Base-by-base conservation (phyloP, 2,888 invertebrate species). In the Cheiracanthium punctorium region DNA sequence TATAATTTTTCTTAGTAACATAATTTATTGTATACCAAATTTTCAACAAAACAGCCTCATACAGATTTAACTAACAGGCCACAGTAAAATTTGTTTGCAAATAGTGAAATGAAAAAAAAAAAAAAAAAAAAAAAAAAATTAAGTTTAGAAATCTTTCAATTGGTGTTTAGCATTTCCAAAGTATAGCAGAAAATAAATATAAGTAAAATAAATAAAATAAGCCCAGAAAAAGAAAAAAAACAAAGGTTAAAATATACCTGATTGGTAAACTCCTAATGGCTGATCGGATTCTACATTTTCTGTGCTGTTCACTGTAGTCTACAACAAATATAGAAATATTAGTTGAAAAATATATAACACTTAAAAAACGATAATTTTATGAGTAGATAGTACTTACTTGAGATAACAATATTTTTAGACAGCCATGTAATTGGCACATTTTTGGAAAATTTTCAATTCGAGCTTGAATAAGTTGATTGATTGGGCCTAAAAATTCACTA, bases 341-440 rank as follows among this genome's bases (percentile, higher is more conserved):
- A 30, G 4, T n/a, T n/a, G n/a, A n/a, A 7, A 37, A 37, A 37
- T 37, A 37, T 7, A 37, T 37, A 37, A 37, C 4, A 37, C 4
- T 37, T 7, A 58, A 58, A 58, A n/a, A 24, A 58, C 1, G n/a
- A 58, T 58, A 58, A 58, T n/a, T 2, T 2, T 7, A 37, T 37
- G 37, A 37, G 20, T 1, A 1, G 1, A n/a, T 58, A 58, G 17
- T 58, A 58, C 14, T 48, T 84, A 89, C 89, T 80, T 88, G 88
- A 20, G 87, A 82, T 12, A 88, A 28, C 58, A 95, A 91, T 33
- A 95, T 92, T 88, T 94, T 93, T 48, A 95, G 91, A 70, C 94
- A 93, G 5, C 95, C 95, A 89, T 93, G 93, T 76, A 95, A 91
- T 90, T 93, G 92, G 69, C 93, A 93, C 85, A 94, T 90, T 69